Conservation (phyloP, 2,113 vertebrate species). For the Felis chaus region DNA sequence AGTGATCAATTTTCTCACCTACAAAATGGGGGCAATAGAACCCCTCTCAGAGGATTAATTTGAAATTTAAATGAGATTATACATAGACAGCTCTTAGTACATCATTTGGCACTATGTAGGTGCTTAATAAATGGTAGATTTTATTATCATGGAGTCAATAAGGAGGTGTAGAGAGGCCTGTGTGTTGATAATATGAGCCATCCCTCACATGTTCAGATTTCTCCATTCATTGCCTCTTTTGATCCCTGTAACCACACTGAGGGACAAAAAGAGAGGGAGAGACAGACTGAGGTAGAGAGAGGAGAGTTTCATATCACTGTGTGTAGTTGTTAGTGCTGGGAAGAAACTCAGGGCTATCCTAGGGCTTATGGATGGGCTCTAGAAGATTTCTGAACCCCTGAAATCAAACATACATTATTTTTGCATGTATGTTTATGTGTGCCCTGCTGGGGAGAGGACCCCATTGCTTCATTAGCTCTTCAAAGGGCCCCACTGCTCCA, state of each 20-base stretch:
- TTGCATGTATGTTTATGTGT: neutral
- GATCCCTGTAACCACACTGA: neutral
- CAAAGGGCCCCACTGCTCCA: neutral
- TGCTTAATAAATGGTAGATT: neutral
- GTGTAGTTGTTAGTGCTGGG: too few relatives aligned
- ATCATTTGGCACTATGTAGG: neutral
- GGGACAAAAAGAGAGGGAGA: neutral
- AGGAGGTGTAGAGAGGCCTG: neutral
- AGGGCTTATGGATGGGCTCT: neutral
- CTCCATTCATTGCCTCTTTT: neutral
- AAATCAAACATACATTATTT: neutral
- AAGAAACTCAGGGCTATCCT: neutral
- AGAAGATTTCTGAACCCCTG: neutral
- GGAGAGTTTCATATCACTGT: neutral
- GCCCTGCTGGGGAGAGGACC: neutral
- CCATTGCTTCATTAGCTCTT: neutral
- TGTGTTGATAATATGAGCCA: neutral
- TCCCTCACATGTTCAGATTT: neutral
- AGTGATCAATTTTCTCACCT: neutral
- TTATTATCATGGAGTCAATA: neutral
- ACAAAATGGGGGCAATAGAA: neutral
- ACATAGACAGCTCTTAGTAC: neutral
- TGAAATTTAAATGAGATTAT: neutral
- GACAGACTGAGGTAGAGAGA: fast-evolving
- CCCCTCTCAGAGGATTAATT: neutral